These are phyloP conservation scores for Halcyon malimbica DNA, from an alignment of 2,113 vertebrate genomes.

Conservation along the genomic window DNA sequence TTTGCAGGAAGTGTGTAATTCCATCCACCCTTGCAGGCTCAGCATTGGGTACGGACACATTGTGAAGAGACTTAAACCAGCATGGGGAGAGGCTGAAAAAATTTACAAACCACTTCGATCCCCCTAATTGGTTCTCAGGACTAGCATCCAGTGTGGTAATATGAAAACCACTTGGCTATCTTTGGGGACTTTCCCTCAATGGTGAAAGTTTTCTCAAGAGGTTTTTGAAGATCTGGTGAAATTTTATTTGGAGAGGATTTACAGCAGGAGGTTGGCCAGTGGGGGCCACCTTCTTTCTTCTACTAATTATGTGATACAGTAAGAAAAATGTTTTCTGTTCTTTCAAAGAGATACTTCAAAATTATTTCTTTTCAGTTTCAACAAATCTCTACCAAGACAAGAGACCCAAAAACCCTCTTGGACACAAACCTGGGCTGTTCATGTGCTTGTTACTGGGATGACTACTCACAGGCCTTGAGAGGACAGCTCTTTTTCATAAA, in stretches of 20 bases:
- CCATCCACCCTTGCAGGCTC: background rate
- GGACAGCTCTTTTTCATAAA: background rate
- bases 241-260: background rate
- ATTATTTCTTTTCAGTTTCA: background rate
- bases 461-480: background rate
- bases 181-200: background rate
- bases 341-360: background rate
- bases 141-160: background rate
- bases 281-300: rapidly evolving
- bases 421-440: background rate
- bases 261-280: background rate
- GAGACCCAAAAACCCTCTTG: background rate
- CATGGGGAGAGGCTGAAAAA: background rate
- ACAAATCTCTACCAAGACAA: background rate
- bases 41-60: rapidly evolving
- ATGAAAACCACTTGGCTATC: background rate
- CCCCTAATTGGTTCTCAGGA: background rate
- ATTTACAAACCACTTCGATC: background rate
- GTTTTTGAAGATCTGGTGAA: background rate
- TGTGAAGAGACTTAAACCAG: background rate
- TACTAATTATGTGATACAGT: background rate
- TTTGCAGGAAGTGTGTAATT: background rate
- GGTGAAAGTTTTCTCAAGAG: background rate
- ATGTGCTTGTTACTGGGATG: background rate
- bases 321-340: background rate